Conservation (phyloP, 2,113 vertebrate species). For the Myotis davidii region DNA sequence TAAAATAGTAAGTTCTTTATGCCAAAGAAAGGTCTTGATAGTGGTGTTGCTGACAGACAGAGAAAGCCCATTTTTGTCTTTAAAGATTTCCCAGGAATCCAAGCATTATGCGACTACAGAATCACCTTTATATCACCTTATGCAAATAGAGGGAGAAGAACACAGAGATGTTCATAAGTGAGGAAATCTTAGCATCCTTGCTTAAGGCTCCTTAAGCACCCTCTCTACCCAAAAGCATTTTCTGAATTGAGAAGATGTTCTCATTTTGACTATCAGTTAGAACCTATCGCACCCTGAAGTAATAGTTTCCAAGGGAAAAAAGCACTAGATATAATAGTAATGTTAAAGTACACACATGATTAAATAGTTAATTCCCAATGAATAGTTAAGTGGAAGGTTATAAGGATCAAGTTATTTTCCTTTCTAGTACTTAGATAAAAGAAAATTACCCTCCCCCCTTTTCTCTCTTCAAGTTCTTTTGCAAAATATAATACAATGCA, state of each 20-base stretch:
- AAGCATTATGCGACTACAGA: neutral
- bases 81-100: neutral
- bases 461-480: neutral
- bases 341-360: neutral
- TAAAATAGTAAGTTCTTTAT: neutral
- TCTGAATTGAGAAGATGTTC: conserved; percentile 2
- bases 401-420: neutral
- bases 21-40: neutral
- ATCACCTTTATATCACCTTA: neutral
- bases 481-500: neutral
- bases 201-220: neutral
- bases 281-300: neutral
- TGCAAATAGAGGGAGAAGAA: neutral
- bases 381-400: neutral
- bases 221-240: neutral
- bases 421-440: neutral
- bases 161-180: neutral
- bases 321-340: neutral
- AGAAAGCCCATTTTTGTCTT: neutral
- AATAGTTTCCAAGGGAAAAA: neutral
- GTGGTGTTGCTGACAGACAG: neutral
- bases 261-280: neutral
- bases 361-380: neutral
- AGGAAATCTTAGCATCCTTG: neutral
- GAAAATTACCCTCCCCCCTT: neutral